These are phyloP conservation scores for Fratercula arctica DNA, from an alignment of 2,797 vertebrate genomes.

Conservation along the genomic window DNA sequence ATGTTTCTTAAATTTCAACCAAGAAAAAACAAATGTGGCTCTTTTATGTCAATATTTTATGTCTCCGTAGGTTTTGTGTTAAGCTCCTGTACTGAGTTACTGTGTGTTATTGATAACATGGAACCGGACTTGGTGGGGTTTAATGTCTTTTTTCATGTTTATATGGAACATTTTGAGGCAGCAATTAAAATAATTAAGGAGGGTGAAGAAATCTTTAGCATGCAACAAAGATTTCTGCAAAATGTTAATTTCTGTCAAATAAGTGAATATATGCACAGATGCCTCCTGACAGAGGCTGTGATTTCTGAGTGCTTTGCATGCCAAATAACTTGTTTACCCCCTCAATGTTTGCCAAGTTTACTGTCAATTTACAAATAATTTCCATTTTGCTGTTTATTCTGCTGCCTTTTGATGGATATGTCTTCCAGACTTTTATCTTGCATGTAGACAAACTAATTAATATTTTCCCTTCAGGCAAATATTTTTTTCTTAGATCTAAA, in stretches of 20 bases:
- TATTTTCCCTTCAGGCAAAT: conserved; percentile 95
- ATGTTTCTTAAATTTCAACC: background rate
- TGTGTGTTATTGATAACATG: conserved; percentile 55
- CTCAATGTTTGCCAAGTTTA: conserved; percentile 88
- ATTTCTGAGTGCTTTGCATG: conserved; percentile 81
- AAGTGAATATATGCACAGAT: conserved; percentile 89
- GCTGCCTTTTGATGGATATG: conserved; percentile 91
- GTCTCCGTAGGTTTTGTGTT: background rate
- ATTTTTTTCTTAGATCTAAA: conserved; percentile 97
- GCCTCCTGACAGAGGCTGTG: conserved; percentile 84
- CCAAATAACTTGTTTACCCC: conserved; percentile 84
- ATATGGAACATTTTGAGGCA: conserved; percentile 76
- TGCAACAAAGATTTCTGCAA: conserved; percentile 86
- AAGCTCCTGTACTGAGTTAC: conserved; percentile 14
- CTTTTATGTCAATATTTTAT: conserved; percentile 37
- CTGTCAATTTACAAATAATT: conserved; percentile 94
- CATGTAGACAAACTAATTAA: conserved; percentile 97
- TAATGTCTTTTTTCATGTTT: conserved; percentile 78
- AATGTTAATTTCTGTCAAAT: conserved; percentile 91
- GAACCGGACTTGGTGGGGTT: conserved; percentile 73
- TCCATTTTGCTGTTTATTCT: conserved; percentile 91
- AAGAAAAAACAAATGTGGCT: background rate
- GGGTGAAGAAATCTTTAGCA: conserved; percentile 84
- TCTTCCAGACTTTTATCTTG: conserved; percentile 93
- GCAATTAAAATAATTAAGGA: conserved; percentile 92